Conservation (phyloP, 2,797 vertebrate genomes). For the Sebastes diaconus region DNA sequence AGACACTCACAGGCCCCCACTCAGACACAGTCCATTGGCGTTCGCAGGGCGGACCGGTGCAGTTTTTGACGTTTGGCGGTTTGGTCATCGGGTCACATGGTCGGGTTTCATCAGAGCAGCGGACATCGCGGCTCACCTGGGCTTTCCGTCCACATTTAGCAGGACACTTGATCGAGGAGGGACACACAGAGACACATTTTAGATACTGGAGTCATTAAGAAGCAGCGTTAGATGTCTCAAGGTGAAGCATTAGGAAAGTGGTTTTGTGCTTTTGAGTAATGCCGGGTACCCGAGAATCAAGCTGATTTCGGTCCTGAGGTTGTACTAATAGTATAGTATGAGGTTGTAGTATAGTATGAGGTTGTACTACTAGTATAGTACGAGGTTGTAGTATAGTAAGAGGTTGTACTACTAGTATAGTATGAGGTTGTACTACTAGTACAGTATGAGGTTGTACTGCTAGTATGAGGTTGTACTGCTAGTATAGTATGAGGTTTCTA, state of each 20-base stretch:
- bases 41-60: conserved; percentile 93
- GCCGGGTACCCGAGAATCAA: too few species aligned
- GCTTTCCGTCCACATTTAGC: conserved; percentile 90
- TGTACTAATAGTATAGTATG: too few species aligned
- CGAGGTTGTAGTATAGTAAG: too few species aligned
- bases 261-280: too few species aligned
- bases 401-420: too few species aligned
- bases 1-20: conserved; percentile 93
- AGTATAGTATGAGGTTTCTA: too few species aligned
- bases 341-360: too few species aligned
- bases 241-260: not conserved
- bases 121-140: conserved; percentile 91
- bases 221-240: not conserved
- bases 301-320: too few species aligned
- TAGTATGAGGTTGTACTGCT: too few species aligned
- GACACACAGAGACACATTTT: not conserved
- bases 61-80: conserved; percentile 89
- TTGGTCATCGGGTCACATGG: conserved; percentile 86
- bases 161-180: conserved; percentile 82
- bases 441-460: too few species aligned
- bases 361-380: too few species aligned
- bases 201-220: not conserved
- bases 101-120: conserved; percentile 91
- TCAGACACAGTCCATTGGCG: conserved; percentile 97
- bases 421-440: too few species aligned